phyloP scores from a whole-genome alignment of 1,140 invertebrate genomes.

The Bilobella aurantiaca region DNA sequence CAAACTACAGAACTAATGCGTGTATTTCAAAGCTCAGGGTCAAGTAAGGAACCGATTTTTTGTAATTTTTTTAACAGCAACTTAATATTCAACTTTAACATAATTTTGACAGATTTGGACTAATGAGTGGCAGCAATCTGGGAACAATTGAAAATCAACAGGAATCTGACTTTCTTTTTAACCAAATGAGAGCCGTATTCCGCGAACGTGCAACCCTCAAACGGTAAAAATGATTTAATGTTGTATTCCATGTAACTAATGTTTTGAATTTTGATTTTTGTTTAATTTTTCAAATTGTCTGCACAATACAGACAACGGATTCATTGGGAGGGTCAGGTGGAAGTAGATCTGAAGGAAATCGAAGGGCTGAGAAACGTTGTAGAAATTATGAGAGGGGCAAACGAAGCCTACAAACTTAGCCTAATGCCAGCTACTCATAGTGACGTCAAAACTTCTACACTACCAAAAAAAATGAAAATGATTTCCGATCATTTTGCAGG shows the following conservation, averaged over 20 bases:
- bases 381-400: neutral
- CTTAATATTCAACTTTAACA: neutral
- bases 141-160: neutral
- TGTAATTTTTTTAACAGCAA: neutral
- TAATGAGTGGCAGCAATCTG: neutral
- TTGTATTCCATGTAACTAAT: neutral
- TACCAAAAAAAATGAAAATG: neutral
- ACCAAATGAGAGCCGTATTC: neutral
- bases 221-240: neutral
- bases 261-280: neutral
- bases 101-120: neutral
- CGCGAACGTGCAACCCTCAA: neutral
- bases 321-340: neutral
- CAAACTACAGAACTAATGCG: neutral
- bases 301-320: neutral
- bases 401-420: neutral
- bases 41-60: neutral
- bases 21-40: neutral
- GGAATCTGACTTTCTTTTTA: neutral
- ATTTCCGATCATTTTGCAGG: neutral
- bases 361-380: conserved; percentile 3
- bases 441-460: neutral
- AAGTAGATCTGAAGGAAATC: neutral
- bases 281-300: neutral
- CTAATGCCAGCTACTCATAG: neutral